Percentiles rank a stretch among this genome's conserved stretches.
Conservation (phyloP, 1,140 invertebrate genomes). For the Melipona quadrifasciata region DNA sequence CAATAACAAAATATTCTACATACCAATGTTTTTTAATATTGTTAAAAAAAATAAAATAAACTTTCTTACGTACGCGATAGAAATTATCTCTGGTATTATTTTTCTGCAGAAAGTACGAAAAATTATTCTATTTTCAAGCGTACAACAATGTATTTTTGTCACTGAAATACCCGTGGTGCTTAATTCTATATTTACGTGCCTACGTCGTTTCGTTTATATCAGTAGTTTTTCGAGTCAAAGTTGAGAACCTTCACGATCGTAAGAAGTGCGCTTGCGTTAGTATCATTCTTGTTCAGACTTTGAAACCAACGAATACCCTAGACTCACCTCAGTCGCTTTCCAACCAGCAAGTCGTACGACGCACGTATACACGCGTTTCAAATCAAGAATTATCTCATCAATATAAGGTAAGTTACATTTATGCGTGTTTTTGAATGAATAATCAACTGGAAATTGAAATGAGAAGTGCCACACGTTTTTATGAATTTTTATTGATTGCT, state of each 20-base stretch:
- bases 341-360: constrained; percentile 44
- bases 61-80: not conserved
- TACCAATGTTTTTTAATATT: not conserved
- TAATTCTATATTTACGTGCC: not conserved
- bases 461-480: constrained; percentile 3
- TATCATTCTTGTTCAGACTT: constrained; percentile 53
- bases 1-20: not conserved
- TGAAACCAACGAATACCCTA: constrained; percentile 57
- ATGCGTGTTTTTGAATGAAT: constrained; percentile 31
- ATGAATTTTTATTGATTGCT: not conserved
- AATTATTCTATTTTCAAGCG: not conserved
- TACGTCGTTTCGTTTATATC: not conserved
- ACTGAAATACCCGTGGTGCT: not conserved
- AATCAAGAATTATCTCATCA: constrained; percentile 8
- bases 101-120: not conserved
- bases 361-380: not conserved
- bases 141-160: not conserved
- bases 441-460: not conserved
- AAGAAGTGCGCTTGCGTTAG: constrained; percentile 43
- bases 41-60: not conserved
- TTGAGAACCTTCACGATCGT: constrained; percentile 42
- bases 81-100: not conserved
- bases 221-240: not conserved
- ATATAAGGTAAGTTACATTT: constrained; percentile 52
- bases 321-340: constrained; percentile 61